These are phyloP conservation scores for Paraplagusia blochii DNA, from an alignment of 2,113 vertebrate species.

Conservation along the genomic window DNA sequence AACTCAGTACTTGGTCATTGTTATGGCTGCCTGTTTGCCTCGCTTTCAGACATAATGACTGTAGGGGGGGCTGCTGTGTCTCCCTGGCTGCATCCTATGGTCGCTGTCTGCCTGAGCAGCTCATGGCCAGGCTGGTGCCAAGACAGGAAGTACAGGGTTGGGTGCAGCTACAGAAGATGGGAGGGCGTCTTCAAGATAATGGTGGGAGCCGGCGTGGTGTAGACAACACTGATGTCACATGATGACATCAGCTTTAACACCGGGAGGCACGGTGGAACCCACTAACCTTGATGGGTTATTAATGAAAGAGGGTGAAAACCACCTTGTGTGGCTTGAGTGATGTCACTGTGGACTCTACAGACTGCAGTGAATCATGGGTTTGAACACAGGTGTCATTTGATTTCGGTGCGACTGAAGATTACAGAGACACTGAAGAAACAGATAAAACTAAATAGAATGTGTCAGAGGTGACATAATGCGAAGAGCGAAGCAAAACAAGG, in stretches of 20 bases:
- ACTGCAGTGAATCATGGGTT: not conserved
- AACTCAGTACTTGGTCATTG: conserved; percentile 16
- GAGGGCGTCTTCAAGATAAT: conserved; percentile 63
- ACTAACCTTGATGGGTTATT: not conserved
- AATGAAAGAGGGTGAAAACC: conserved; percentile 4
- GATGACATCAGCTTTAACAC: conserved; percentile 63
- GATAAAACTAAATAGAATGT: too few species aligned
- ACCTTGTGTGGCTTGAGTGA: not conserved
- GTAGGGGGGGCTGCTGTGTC: conserved; percentile 8
- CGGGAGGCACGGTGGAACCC: conserved; percentile 22
- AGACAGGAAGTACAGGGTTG: conserved; percentile 68
- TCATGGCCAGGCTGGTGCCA: conserved; percentile 68
- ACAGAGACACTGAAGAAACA: too few species aligned
- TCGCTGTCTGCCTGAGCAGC: conserved; percentile 30
- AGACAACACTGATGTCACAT: conserved; percentile 14
- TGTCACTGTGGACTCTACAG: not conserved
- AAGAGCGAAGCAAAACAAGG: too few species aligned
- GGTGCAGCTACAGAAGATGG: conserved; percentile 40
- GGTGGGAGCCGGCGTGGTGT: conserved; percentile 49
- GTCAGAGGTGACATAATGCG: too few species aligned
- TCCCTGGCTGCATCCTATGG: conserved; percentile 42
- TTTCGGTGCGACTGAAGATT: too few species aligned
- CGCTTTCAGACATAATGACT: conserved; percentile 4
- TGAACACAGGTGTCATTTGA: too few species aligned
- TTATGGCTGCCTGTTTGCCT: conserved; percentile 33